Base-by-base conservation (phyloP, 2,888 invertebrate genomes). In the Phyllotreta striolata region DNA sequence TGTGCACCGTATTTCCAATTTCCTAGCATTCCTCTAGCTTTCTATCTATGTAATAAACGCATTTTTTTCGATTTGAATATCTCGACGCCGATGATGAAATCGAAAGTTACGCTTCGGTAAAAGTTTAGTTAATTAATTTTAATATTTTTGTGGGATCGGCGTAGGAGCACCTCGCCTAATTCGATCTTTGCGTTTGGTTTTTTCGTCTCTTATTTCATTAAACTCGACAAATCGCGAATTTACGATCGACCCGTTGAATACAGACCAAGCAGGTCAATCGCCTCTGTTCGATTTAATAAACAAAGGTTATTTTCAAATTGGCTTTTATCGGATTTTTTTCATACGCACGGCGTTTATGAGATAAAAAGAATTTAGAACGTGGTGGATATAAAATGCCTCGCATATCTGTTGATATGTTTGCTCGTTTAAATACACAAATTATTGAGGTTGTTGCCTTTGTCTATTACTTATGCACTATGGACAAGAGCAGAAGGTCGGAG, bases 101-200 rank as follows among this genome's bases (percentile, higher is more conserved):
- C 49, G 49, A 49, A 49, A 49, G 49, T 49, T 35, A n/a, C n/a
- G 35, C 35, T 35, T 49, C 35, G 35, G 49, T 49, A 49, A 49
- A 49, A 49, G 49, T 49, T 49, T 47, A 10, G 37, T 49, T 49
- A 49, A 49, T 49, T 49, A 49, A 49, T 49, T 49, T 35, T 49
- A 49, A 49, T 49, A 49, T 49, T 49, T 24, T 49, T 35, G 34
- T 49, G 49, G 49, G 49, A 35, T 49, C 37, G 49, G 49, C 35
- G 47, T 47, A 47, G 47, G 14, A 9, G 47, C 13, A 8, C 24
- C 24, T 24, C 7, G 9, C 8, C 9, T 47, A 47, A 47, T 47
- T 47, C 34, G 47, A 44, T 44, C 14, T 12, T 44, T 44, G 44
- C 44, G 44, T 44, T 44, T 9, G 7, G 34, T 47, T 13, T 14